A percentile compares a stretch with the other conserved stretches of the same genome.
These are phyloP conservation scores for Limnephilus auricula DNA, from an alignment of 2,888 invertebrate species.

Conservation along the genomic window DNA sequence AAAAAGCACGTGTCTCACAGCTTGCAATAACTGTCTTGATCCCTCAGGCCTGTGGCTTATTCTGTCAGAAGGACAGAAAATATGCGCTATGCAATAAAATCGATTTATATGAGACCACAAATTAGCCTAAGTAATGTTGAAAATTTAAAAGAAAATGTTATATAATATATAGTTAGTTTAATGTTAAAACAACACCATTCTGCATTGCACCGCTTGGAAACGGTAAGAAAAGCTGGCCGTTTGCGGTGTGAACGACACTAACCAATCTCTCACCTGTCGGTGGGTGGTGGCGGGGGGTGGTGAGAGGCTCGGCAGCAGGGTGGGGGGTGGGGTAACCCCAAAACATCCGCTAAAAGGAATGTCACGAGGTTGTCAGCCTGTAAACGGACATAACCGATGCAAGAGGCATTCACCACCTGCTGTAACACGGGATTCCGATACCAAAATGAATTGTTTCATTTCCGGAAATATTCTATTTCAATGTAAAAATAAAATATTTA, in stretches of 20 bases:
- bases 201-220: neutral
- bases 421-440: neutral
- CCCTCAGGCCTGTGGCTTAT: too few species aligned
- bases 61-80: too few species aligned
- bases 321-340: neutral
- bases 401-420: conserved; percentile 23
- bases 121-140: too few species aligned
- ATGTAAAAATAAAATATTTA: neutral
- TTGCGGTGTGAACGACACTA: neutral
- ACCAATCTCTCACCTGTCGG: neutral
- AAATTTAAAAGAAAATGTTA: too few species aligned
- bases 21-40: too few species aligned
- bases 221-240: neutral
- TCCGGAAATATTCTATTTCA: neutral
- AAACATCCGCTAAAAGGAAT: conserved; percentile 33
- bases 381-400: conserved; percentile 8
- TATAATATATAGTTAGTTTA: neutral
- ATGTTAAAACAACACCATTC: neutral
- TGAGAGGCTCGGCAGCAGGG: neutral
- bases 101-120: too few species aligned
- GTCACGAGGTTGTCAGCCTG: conserved; percentile 31
- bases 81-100: too few species aligned
- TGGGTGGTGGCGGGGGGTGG: neutral
- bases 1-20: too few species aligned
- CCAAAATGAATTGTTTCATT: neutral